These are phyloP conservation scores for Tenualosa thibaudeaui DNA, from an alignment of 2,797 vertebrate genomes.

Conservation along the genomic window DNA sequence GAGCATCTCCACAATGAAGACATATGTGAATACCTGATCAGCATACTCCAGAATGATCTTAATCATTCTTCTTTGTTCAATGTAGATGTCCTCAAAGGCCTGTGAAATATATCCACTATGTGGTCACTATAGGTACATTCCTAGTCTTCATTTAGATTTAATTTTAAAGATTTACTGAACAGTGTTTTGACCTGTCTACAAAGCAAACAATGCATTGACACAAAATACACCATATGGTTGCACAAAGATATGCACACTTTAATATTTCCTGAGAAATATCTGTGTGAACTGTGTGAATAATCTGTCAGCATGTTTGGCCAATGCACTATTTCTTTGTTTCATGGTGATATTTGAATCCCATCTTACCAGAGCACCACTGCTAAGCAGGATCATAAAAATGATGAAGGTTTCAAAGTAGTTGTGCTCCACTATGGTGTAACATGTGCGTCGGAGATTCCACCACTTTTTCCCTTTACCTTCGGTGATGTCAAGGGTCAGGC, in stretches of 20 bases:
- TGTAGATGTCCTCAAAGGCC: constrained; percentile 96
- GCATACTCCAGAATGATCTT: constrained; percentile 88
- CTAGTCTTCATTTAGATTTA: not conserved
- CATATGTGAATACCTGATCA: constrained; percentile 90
- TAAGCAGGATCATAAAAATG: constrained; percentile 97
- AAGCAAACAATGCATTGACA: not conserved
- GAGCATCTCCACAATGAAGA: constrained; percentile 93
- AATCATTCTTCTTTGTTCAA: constrained; percentile 82
- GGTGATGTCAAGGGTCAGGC: constrained; percentile 80
- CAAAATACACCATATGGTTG: too few relatives aligned
- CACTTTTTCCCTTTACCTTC: constrained; percentile 77
- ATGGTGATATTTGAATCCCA: not conserved
- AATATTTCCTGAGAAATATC: not conserved
- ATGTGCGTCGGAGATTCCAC: constrained; percentile 85
- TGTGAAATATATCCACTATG: constrained; percentile 50
- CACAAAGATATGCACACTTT: not conserved
- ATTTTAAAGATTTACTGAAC: not conserved
- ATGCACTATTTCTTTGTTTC: not conserved
- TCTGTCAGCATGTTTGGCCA: not conserved
- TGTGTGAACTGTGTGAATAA: not conserved
- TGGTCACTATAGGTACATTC: not conserved
- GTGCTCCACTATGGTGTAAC: constrained; percentile 89
- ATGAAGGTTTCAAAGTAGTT: constrained; percentile 96
- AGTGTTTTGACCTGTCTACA: not conserved
- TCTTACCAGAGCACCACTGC: constrained; percentile 90